A percentile compares a stretch with the other conserved stretches of the same genome.
Evolutionary conservation across 2,113 vertebrate species (phyloP).

Genomic region (Cnemophilus loriae): DNA sequence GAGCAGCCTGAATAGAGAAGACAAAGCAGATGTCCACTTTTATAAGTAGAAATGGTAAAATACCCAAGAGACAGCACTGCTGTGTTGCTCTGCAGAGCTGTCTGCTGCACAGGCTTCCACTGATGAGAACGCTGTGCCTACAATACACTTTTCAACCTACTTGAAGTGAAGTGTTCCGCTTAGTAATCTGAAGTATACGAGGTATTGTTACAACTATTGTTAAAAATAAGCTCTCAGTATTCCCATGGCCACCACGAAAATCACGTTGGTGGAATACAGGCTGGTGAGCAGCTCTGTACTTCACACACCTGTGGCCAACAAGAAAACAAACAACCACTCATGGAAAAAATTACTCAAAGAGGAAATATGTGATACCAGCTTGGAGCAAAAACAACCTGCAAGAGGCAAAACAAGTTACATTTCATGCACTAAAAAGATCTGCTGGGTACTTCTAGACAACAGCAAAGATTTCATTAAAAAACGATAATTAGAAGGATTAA

Average conservation of each 20-base stretch:
- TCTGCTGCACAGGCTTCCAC: not conserved
- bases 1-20: not conserved
- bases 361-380: not conserved
- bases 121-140: not conserved
- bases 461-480: not conserved
- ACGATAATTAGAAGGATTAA: not conserved
- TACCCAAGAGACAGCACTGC: not conserved
- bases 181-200: not conserved
- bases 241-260: not conserved
- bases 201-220: not conserved
- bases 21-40: not conserved
- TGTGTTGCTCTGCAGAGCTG: not conserved
- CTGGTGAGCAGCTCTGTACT: not conserved
- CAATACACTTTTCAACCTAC: not conserved
- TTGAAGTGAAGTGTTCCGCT: not conserved
- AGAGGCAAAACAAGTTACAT: not conserved
- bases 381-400: not conserved
- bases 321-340: not conserved
- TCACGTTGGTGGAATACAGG: not conserved
- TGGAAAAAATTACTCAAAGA: not conserved
- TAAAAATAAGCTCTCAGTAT: not conserved
- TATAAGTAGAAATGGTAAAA: not conserved
- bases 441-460: not conserved
- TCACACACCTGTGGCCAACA: not conserved
- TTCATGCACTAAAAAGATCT: not conserved